Evolutionary conservation across 2,888 invertebrate genomes (phyloP).

Genomic region (Drosophila merina): DNA sequence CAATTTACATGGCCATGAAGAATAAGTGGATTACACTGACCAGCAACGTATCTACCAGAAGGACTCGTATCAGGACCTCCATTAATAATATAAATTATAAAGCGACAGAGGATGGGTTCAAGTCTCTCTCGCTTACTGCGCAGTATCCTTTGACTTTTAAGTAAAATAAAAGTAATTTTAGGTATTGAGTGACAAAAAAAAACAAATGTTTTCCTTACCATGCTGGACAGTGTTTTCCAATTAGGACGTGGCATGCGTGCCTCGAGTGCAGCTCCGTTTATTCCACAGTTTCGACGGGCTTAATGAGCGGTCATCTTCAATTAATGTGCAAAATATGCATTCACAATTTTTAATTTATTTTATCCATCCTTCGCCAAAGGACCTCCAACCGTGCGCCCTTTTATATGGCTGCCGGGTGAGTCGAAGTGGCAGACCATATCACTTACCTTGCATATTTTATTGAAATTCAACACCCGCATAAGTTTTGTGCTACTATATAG

Average conservation of each 20-base stretch:
- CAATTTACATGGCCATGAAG: constrained; percentile 43
- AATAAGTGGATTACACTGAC: constrained; percentile 41
- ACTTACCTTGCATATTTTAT: constrained; percentile 75
- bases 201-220: neutral
- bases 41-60: neutral
- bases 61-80: too few relatives aligned
- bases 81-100: too few relatives aligned
- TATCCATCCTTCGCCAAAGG: constrained; percentile 23
- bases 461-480: constrained; percentile 73
- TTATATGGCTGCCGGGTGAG: neutral
- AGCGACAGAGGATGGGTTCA: too few relatives aligned
- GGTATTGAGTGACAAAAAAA: too few relatives aligned
- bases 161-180: too few relatives aligned
- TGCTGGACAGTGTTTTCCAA: constrained; percentile 39
- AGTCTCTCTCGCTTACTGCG: too few relatives aligned
- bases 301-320: constrained; percentile 55
- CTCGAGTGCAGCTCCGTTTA: constrained; percentile 47
- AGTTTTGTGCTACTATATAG: constrained; percentile 66
- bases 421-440: constrained; percentile 21
- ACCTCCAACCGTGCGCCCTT: constrained; percentile 1
- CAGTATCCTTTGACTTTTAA: too few relatives aligned
- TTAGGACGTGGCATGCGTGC: constrained; percentile 47
- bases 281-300: constrained; percentile 39
- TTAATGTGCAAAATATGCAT: constrained; percentile 55
- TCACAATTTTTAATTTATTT: constrained; percentile 49